Conservation (phyloP, 2,888 invertebrate genomes). For the Mimachlamys varia region DNA sequence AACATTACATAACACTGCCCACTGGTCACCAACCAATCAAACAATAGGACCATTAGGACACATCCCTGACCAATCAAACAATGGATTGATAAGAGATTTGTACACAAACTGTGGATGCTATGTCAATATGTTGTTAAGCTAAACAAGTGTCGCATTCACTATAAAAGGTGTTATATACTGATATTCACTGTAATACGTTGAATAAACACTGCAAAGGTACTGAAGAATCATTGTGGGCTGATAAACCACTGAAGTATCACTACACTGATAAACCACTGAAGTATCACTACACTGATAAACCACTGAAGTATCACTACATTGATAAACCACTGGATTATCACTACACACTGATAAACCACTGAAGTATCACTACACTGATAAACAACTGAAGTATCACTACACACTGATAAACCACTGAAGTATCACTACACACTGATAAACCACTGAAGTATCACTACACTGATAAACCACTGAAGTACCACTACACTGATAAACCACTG, state of each 20-base stretch:
- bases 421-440: neutral
- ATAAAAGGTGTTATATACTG: neutral
- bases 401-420: too few species aligned
- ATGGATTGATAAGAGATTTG: neutral
- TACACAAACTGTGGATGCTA: neutral
- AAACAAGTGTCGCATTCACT: neutral
- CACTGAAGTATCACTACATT: too few species aligned
- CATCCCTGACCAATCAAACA: neutral
- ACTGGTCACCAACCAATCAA: conserved; percentile 20
- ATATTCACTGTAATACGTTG: neutral
- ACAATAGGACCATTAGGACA: neutral
- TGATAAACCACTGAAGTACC: neutral
- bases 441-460: neutral
- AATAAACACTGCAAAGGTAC: neutral
- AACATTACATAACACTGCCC: conserved; percentile 10
- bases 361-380: neutral
- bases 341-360: too few species aligned
- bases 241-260: neutral
- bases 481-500: neutral
- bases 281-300: neutral
- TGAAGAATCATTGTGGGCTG: neutral
- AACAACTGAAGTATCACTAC: neutral
- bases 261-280: neutral
- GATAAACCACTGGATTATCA: too few species aligned
- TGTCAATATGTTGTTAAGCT: neutral